Percentiles rank a stretch among this genome's conserved stretches.
Conservation (phyloP, 1,140 invertebrate genomes). For the Drosophila mayri region DNA sequence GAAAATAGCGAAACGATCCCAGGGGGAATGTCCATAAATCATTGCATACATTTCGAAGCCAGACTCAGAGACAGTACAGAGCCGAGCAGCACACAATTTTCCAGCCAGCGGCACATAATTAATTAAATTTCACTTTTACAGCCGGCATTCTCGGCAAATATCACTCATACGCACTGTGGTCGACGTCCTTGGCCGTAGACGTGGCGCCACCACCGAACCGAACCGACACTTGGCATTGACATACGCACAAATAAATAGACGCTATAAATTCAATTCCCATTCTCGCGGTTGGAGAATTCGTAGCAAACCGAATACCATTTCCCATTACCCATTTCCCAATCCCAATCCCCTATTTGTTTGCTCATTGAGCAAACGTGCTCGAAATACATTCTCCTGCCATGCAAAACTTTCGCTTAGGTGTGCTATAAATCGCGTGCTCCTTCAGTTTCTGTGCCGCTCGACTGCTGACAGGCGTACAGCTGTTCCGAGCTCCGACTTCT, state of each 20-base stretch:
- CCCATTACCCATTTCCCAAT: conserved; percentile 1
- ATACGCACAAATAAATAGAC: conserved; percentile 73
- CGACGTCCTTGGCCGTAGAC: conserved; percentile 16
- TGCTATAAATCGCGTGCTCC: conserved; percentile 76
- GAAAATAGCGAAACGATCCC: conserved; percentile 30
- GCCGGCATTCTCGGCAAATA: conserved; percentile 45
- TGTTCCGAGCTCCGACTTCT: conserved; percentile 11
- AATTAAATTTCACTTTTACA: conserved; percentile 78
- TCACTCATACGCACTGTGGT: conserved; percentile 66
- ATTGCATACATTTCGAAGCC: conserved; percentile 66
- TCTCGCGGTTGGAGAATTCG: conserved; percentile 35
- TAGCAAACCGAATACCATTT: not conserved
- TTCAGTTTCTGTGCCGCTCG: conserved; percentile 67
- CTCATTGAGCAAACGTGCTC: conserved; percentile 63
- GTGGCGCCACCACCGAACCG: conserved; percentile 20
- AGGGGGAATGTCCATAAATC: conserved; percentile 59
- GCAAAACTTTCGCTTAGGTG: conserved; percentile 72
- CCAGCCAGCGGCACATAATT: conserved; percentile 67
- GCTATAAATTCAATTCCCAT: conserved; percentile 70
- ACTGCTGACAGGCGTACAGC: conserved; percentile 71
- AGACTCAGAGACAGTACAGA: conserved; percentile 1
- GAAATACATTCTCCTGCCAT: conserved; percentile 57
- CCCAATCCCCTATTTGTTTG: conserved; percentile 52
- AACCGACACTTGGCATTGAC: conserved; percentile 66
- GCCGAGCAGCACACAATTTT: conserved; percentile 35